These are phyloP conservation scores for Burhinus oedicnemus DNA, from an alignment of 2,113 vertebrate genomes.

Conservation along the genomic window DNA sequence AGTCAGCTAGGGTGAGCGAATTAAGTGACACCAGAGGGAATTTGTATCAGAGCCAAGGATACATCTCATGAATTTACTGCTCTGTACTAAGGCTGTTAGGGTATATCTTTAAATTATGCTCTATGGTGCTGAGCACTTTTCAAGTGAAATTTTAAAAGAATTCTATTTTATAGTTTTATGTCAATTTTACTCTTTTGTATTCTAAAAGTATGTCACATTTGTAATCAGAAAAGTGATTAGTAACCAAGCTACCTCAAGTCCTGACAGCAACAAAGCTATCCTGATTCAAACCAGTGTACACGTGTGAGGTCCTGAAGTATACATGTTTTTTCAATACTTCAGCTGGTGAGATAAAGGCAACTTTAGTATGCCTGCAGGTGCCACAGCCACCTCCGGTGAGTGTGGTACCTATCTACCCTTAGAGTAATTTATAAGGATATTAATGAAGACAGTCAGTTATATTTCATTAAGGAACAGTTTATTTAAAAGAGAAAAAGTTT, in stretches of 20 bases:
- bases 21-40: background rate
- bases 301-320: background rate
- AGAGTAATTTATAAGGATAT: background rate
- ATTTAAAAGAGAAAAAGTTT: background rate
- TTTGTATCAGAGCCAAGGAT: background rate
- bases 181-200: background rate
- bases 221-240: background rate
- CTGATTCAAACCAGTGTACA: background rate
- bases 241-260: background rate
- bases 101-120: background rate
- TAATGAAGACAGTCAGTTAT: background rate
- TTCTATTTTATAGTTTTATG: background rate
- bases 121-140: background rate
- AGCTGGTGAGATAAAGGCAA: background rate
- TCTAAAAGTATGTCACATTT: background rate
- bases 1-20: background rate
- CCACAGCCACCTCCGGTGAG: background rate
- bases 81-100: background rate
- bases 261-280: background rate
- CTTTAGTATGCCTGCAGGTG: background rate
- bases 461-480: background rate
- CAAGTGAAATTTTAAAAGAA: background rate
- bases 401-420: background rate
- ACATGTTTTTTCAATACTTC: background rate
- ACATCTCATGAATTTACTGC: background rate